A percentile compares a stretch with the other conserved stretches of the same genome.
phyloP scores from a whole-genome alignment of 2,113 vertebrate species.

The Tichodroma muraria region DNA sequence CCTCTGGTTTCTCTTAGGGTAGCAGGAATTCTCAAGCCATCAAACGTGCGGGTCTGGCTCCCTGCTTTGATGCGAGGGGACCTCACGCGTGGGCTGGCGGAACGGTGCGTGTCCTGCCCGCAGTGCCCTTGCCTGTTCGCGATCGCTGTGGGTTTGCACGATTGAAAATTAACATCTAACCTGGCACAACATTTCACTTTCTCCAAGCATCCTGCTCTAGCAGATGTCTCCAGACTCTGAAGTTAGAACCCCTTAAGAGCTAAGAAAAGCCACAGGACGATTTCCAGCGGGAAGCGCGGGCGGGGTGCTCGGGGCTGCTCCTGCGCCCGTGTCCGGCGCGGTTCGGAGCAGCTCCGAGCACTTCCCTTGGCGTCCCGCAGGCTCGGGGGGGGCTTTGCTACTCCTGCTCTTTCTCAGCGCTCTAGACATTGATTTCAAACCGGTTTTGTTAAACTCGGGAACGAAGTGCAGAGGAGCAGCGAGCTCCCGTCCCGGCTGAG shows the following conservation, averaged over 20 bases:
- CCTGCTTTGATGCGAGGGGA: rapidly evolving
- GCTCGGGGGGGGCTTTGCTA: not conserved
- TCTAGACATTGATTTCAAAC: not conserved
- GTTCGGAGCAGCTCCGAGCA: not conserved
- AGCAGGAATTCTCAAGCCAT: not conserved
- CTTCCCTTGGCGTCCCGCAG: not conserved
- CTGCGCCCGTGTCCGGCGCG: not conserved
- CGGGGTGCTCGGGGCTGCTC: not conserved
- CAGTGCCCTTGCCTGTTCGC: no score
- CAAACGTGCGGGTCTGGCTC: rapidly evolving
- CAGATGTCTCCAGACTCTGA: not conserved
- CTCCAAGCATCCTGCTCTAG: not conserved
- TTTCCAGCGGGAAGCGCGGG: not conserved
- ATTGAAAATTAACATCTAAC: not conserved
- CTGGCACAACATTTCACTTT: not conserved
- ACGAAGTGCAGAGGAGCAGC: rapidly evolving
- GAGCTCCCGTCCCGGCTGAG: not conserved
- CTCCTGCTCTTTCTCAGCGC: not conserved
- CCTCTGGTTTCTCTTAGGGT: not conserved
- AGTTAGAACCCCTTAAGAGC: not conserved
- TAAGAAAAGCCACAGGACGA: not conserved
- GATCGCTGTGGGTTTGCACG: rapidly evolving
- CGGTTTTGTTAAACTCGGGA: not conserved
- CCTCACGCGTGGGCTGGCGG: rapidly evolving
- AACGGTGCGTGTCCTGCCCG: rapidly evolving